Percentiles rank a stretch among this genome's conserved stretches.
Evolutionary conservation across 2,797 vertebrate genomes (phyloP).

Genomic region (Malacoraja senta): DNA sequence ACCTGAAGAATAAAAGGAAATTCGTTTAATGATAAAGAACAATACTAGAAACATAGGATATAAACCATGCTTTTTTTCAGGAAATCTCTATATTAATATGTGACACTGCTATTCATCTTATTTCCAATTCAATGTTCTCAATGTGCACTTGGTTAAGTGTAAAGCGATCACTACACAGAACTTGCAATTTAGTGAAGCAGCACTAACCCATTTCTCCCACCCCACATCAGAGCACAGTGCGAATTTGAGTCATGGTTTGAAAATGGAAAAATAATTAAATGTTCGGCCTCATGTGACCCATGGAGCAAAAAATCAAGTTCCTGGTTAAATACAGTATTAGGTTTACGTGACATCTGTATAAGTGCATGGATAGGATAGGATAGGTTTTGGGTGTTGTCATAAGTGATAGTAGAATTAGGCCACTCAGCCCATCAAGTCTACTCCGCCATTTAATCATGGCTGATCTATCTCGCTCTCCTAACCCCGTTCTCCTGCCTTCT

Average conservation of each 20-base stretch:
- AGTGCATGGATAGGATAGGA: too few species aligned
- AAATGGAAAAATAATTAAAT: background rate
- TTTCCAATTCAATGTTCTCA: background rate
- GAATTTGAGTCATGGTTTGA: background rate
- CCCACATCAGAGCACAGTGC: background rate
- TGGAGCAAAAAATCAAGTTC: too few species aligned
- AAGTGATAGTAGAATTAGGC: too few species aligned
- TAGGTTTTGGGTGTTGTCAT: too few species aligned
- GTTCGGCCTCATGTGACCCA: too few species aligned
- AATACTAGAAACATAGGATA: background rate
- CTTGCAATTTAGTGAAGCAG: background rate
- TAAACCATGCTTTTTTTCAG: too few species aligned
- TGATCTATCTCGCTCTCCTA: too few species aligned
- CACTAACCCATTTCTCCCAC: background rate
- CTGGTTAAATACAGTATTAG: too few species aligned
- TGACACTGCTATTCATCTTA: background rate
- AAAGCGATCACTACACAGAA: background rate
- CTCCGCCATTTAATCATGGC: too few species aligned
- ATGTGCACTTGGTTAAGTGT: background rate
- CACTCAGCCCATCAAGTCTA: too few species aligned
- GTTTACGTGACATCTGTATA: too few species aligned
- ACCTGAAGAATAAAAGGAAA: constrained; percentile 61
- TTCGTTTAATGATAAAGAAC: background rate
- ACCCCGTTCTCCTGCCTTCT: too few species aligned
- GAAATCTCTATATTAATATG: background rate